Evolutionary conservation across 2,797 vertebrate species (phyloP).

Genomic region (Craterocephalus amniculus): DNA sequence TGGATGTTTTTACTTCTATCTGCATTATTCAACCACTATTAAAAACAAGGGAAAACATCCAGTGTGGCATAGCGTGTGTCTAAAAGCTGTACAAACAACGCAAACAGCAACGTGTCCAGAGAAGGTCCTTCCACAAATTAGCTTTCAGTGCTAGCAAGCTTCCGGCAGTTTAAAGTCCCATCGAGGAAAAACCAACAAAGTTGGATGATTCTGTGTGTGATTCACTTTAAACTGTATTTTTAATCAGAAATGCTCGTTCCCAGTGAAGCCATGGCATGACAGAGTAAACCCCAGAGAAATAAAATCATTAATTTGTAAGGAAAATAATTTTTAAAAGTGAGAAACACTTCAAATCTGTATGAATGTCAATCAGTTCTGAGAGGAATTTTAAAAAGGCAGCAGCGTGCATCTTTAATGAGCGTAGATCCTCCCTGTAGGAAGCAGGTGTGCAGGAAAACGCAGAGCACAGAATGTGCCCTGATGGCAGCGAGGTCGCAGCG

Average conservation of each 20-base stretch:
- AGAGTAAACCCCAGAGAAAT: not conserved
- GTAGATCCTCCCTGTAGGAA: slow-evolving; percentile 51
- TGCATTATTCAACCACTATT: too few relatives aligned
- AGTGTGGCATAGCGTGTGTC: too few relatives aligned
- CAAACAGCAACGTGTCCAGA: not conserved
- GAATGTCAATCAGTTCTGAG: slow-evolving; percentile 19
- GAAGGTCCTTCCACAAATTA: too few relatives aligned
- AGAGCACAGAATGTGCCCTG: slow-evolving; percentile 52
- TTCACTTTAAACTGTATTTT: not conserved
- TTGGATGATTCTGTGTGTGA: not conserved
- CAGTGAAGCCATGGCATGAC: rapidly evolving
- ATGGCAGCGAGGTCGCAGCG: slow-evolving; percentile 23
- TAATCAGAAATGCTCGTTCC: not conserved
- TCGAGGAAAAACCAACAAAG: not conserved
- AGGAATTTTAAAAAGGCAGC: slow-evolving; percentile 19
- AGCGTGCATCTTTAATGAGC: slow-evolving; percentile 34
- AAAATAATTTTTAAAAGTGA: not conserved
- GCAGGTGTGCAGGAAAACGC: slow-evolving; percentile 58
- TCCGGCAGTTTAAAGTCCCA: not conserved
- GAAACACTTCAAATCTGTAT: slow-evolving; percentile 13
- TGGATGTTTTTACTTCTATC: too few relatives aligned
- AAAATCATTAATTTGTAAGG: not conserved
- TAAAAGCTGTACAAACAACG: too few relatives aligned
- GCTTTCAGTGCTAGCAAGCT: not conserved
- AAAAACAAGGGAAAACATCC: too few relatives aligned